Conservation (phyloP, 2,797 vertebrate genomes). For the Columba guinea region DNA sequence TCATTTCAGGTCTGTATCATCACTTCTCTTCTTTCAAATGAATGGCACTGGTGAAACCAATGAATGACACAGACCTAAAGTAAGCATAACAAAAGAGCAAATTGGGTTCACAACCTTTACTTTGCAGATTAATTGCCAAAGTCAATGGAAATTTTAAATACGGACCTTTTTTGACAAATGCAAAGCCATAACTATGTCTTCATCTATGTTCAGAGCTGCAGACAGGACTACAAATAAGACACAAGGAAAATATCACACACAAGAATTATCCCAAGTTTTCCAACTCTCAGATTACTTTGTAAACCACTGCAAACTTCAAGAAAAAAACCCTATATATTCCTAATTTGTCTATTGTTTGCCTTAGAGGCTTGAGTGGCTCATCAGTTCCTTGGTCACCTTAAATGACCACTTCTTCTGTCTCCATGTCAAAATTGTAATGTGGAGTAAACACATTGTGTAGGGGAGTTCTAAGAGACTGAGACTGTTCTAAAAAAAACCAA, state of each 20-base stretch:
- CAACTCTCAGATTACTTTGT: neutral
- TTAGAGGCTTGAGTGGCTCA: neutral
- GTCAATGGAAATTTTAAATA: neutral
- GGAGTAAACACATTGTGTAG: neutral
- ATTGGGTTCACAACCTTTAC: neutral
- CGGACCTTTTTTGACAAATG: neutral
- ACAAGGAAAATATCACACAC: neutral
- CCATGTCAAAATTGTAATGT: neutral
- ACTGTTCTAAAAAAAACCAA: neutral
- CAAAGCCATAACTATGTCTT: neutral
- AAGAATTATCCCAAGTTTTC: neutral
- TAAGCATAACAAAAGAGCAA: neutral
- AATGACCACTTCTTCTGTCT: neutral
- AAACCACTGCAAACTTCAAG: neutral
- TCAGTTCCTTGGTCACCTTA: neutral
- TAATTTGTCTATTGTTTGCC: neutral
- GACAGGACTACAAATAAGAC: neutral
- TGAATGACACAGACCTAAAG: neutral
- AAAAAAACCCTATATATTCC: neutral
- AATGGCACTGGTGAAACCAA: neutral
- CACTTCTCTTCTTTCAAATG: neutral
- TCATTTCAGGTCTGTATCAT: neutral
- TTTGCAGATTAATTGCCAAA: neutral
- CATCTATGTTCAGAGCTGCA: neutral
- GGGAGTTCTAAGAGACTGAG: neutral